A percentile compares a stretch with the other conserved stretches of the same genome.
phyloP scores from a whole-genome alignment of 1,140 invertebrate genomes.

The Lepidostoma basale region DNA sequence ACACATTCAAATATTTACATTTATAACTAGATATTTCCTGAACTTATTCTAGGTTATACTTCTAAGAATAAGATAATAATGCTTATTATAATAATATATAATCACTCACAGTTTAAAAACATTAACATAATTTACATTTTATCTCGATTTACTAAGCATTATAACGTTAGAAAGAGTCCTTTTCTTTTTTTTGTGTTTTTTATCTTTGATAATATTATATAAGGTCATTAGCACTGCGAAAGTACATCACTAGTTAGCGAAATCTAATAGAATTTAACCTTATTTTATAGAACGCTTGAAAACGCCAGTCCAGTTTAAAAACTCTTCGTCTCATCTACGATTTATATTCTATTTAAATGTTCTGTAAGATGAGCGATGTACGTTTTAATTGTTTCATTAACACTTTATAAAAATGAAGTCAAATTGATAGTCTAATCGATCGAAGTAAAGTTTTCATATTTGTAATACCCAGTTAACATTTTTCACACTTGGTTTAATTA shows the following conservation, averaged over 20 bases:
- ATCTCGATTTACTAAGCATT: slow-evolving; percentile 9
- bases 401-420: too few relatives aligned
- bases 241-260: neutral
- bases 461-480: too few relatives aligned
- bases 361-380: too few relatives aligned
- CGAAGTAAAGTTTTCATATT: too few relatives aligned
- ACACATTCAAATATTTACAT: too few relatives aligned
- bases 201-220: neutral
- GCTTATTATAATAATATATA: slow-evolving; percentile 43
- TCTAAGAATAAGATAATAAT: too few relatives aligned
- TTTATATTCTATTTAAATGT: too few relatives aligned
- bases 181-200: neutral
- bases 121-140: slow-evolving; percentile 45
- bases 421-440: too few relatives aligned
- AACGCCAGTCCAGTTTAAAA: slow-evolving; percentile 4
- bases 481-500: too few relatives aligned
- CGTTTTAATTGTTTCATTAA: too few relatives aligned
- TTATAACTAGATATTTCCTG: too few relatives aligned
- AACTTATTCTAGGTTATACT: too few relatives aligned
- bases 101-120: slow-evolving; percentile 44
- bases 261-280: slow-evolving; percentile 15
- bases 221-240: neutral
- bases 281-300: slow-evolving; percentile 18
- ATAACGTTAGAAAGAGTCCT: slow-evolving; percentile 3
- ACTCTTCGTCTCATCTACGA: neutral